Evolutionary conservation across 2,113 vertebrate genomes (phyloP).

Genomic region (Xerus inauris): DNA sequence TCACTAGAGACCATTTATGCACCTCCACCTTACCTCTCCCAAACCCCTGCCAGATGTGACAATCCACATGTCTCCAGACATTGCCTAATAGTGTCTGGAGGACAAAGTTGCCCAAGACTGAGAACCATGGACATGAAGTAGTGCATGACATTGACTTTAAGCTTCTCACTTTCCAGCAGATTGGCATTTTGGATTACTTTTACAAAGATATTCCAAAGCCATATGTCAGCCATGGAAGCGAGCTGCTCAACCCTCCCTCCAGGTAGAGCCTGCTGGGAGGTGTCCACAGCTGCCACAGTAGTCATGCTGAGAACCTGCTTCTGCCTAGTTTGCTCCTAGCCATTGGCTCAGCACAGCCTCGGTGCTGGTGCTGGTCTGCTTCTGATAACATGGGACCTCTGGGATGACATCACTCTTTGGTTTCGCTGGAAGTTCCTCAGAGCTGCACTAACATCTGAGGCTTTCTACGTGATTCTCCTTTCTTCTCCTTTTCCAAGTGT

Average conservation of each 20-base stretch:
- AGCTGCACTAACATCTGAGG: neutral
- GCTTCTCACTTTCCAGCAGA: neutral
- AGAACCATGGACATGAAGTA: neutral
- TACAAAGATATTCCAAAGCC: neutral
- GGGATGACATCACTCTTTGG: neutral
- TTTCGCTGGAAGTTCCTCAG: neutral
- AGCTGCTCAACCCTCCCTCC: neutral
- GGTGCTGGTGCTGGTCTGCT: neutral
- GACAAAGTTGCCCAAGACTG: neutral
- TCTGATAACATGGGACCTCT: neutral
- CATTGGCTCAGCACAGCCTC: neutral
- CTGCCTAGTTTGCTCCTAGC: neutral
- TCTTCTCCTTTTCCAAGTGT: neutral
- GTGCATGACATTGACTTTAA: neutral
- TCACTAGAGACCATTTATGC: neutral
- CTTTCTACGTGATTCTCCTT: too few species aligned
- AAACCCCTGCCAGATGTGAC: neutral
- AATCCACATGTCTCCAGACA: neutral
- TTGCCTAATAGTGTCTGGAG: neutral
- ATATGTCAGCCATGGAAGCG: neutral
- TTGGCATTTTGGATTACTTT: neutral
- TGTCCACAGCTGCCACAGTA: neutral
- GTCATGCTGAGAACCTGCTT: neutral
- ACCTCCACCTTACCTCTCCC: too few species aligned
- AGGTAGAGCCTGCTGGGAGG: neutral